Conservation (phyloP, 2,888 invertebrate genomes). For the Clitarchus hookeri region DNA sequence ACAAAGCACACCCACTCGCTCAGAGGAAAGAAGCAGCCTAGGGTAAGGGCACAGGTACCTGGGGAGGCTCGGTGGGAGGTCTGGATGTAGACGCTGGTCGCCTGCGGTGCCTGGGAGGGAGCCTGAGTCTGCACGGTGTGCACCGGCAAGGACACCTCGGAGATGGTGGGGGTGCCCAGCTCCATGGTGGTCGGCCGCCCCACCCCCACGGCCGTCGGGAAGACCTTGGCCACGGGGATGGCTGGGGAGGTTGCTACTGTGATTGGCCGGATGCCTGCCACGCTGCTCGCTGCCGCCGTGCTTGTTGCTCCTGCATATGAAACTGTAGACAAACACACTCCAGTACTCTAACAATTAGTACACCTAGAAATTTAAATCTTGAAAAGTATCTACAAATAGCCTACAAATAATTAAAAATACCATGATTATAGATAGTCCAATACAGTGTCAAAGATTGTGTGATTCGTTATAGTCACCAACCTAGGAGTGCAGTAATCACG, state of each 20-base stretch:
- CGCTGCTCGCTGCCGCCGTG: conserved; percentile 31
- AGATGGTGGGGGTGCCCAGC: conserved; percentile 18
- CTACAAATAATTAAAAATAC: no score
- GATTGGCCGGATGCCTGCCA: conserved; percentile 34
- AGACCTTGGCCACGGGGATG: conserved; percentile 43
- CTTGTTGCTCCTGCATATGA: conserved; percentile 33
- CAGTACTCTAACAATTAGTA: no score
- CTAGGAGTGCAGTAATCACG: no score
- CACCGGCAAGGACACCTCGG: conserved; percentile 33
- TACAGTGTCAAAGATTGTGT: no score
- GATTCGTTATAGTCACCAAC: no score
- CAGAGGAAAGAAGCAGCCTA: no score
- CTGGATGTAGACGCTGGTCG: conserved; percentile 41
- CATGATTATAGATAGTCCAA: no score
- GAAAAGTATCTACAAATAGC: no score
- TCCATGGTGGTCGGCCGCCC: conserved; percentile 23
- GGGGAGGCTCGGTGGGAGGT: conserved; percentile 39
- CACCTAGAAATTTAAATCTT: no score
- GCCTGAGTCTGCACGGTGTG: conserved; percentile 28
- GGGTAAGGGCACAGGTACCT: conserved; percentile 29
- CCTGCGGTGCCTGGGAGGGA: conserved; percentile 38
- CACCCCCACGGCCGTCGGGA: conserved; percentile 34
- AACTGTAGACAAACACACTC: conserved; percentile 30
- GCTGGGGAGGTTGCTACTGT: conserved; percentile 40
- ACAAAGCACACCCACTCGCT: background rate